These are phyloP conservation scores for Amphipyra tragopoginis DNA, from an alignment of 2,888 invertebrate genomes.

Conservation along the genomic window DNA sequence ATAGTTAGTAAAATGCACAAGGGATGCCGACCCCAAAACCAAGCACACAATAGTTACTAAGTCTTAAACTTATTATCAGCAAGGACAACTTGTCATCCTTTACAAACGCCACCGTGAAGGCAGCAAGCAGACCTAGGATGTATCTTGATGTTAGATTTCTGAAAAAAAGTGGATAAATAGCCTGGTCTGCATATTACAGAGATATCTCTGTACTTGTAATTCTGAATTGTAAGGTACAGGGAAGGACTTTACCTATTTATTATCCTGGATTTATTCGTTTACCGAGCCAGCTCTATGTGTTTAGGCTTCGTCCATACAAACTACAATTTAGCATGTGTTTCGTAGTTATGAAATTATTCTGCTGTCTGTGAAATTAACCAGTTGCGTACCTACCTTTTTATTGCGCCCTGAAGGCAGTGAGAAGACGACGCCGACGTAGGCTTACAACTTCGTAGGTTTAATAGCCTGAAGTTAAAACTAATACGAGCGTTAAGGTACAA, in stretches of 20 bases:
- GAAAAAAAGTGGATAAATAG: conserved; percentile 17
- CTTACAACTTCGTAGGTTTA: conserved; percentile 17
- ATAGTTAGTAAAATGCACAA: no score
- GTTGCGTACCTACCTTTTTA: conserved; percentile 14
- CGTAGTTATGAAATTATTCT: conserved; percentile 29
- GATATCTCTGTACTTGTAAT: conserved; percentile 31
- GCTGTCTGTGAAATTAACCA: background rate
- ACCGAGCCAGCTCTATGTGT: conserved; percentile 38
- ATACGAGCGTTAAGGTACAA: background rate
- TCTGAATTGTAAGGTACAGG: conserved; percentile 29
- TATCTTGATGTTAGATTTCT: conserved; percentile 23
- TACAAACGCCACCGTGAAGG: background rate
- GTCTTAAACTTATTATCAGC: no score
- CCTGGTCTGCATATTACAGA: conserved; percentile 12
- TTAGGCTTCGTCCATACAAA: conserved; percentile 26
- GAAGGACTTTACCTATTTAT: conserved; percentile 33
- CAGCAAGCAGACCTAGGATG: background rate
- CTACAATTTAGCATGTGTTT: conserved; percentile 2
- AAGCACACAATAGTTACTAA: no score
- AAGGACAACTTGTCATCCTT: no score
- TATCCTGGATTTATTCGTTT: conserved; percentile 46
- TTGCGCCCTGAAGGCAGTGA: conserved; percentile 28
- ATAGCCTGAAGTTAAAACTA: background rate
- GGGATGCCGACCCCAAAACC: no score
- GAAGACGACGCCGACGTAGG: background rate